phyloP scores from a whole-genome alignment of 1,140 invertebrate genomes.

The Drosophila lacertosa region DNA sequence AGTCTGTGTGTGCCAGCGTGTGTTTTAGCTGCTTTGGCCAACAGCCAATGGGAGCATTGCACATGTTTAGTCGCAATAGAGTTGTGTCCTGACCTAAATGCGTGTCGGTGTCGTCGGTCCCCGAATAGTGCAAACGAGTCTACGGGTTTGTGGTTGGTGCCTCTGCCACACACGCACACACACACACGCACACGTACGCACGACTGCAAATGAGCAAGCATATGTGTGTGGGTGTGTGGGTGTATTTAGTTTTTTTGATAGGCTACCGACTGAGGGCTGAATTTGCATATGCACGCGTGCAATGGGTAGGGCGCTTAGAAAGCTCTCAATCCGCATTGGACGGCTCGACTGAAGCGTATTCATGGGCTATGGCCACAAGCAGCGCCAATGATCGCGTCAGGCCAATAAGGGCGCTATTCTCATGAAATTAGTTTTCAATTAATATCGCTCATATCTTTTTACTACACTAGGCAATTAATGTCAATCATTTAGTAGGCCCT shows the following conservation, averaged over 20 bases:
- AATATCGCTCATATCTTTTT: no score
- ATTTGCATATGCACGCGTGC: slow-evolving; percentile 57
- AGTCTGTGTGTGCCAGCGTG: slow-evolving; percentile 36
- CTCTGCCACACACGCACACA: slow-evolving; percentile 21
- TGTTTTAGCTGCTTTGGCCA: slow-evolving; percentile 58
- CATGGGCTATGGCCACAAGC: background rate
- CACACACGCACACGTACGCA: slow-evolving; percentile 8
- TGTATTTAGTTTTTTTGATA: slow-evolving; percentile 73
- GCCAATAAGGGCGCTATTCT: background rate
- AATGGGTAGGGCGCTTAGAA: slow-evolving; percentile 51
- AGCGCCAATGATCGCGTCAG: slow-evolving; percentile 15
- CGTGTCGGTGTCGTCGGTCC: slow-evolving; percentile 54
- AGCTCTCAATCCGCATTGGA: slow-evolving; percentile 33
- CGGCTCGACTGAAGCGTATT: slow-evolving; percentile 2
- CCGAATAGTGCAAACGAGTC: slow-evolving; percentile 72
- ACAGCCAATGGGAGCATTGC: slow-evolving; percentile 78
- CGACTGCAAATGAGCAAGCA: slow-evolving; percentile 1
- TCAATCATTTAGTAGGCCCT: no score
- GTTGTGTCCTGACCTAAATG: slow-evolving; percentile 65
- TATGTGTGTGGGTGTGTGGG: slow-evolving; percentile 49
- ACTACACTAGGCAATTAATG: no score
- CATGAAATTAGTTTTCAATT: background rate
- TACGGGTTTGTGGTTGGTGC: slow-evolving; percentile 35
- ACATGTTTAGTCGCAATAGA: slow-evolving; percentile 77
- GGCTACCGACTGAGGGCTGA: slow-evolving; percentile 55